Conservation (phyloP, 1,140 invertebrate genomes). For the Phocides pigmalion region DNA sequence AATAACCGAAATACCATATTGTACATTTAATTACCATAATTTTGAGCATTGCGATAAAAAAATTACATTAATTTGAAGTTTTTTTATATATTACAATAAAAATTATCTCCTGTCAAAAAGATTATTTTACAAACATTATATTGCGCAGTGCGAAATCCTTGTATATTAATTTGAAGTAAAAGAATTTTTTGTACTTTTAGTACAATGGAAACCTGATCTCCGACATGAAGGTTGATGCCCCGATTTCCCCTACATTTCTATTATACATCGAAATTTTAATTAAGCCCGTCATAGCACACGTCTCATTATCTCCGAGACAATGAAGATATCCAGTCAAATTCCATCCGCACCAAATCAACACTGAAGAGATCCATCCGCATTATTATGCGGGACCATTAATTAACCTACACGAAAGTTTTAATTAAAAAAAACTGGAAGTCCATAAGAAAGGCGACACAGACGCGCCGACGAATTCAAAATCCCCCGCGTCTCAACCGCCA, state of each 20-base stretch:
- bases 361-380: conserved; percentile 46
- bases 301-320: conserved; percentile 28
- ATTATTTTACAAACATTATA: no score
- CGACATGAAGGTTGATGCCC: no score
- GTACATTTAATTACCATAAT: no score
- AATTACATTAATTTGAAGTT: no score
- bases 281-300: conserved; percentile 16
- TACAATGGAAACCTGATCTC: no score
- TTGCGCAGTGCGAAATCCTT: no score
- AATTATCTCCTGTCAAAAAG: no score
- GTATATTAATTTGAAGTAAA: no score
- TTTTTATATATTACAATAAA: no score
- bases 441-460: conserved; percentile 72
- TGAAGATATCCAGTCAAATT: conserved; percentile 49
- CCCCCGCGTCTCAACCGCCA: conserved; percentile 76
- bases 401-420: conserved; percentile 79
- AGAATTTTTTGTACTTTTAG: no score
- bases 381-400: conserved; percentile 74
- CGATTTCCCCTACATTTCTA: background rate
- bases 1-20: no score
- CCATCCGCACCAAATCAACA: conserved; percentile 36
- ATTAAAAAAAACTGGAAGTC: conserved; percentile 72
- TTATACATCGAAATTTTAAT: conserved; percentile 14
- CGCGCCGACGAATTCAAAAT: conserved; percentile 74
- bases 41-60: no score